Conservation (phyloP, 2,797 vertebrate species). For the Paratrypauchen microcephalus region DNA sequence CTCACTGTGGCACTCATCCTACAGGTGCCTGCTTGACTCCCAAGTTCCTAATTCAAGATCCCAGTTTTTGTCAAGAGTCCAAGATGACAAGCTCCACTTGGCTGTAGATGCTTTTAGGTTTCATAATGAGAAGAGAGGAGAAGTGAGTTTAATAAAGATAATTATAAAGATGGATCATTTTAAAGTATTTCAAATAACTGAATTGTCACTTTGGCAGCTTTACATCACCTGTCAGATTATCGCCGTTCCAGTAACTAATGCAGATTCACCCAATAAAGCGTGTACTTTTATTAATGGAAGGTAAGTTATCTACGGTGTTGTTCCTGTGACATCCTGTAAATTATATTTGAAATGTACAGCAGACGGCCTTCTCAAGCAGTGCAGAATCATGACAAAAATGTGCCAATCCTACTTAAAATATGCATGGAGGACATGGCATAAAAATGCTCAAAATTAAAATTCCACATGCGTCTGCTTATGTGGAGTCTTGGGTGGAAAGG, state of each 20-base stretch:
- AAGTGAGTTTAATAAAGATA: constrained; percentile 38
- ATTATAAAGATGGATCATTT: background rate
- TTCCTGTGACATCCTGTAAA: background rate
- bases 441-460: too few relatives aligned
- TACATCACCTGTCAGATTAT: constrained; percentile 67
- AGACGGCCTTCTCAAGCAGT: background rate
- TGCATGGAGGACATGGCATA: background rate
- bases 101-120: constrained; percentile 69
- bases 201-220: constrained; percentile 41
- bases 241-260: constrained; percentile 47
- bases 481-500: too few relatives aligned
- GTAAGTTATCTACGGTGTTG: constrained; percentile 22
- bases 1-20: background rate
- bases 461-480: too few relatives aligned
- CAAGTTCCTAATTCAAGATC: constrained; percentile 54
- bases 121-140: constrained; percentile 40
- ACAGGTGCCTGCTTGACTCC: constrained; percentile 69
- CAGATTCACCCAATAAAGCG: constrained; percentile 51
- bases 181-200: background rate
- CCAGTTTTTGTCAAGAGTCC: constrained; percentile 46
- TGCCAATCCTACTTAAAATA: too few relatives aligned
- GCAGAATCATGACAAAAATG: background rate
- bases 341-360: background rate
- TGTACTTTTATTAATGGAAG: constrained; percentile 60
- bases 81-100: constrained; percentile 57